Percentiles rank a stretch among this genome's conserved stretches.
Conservation (phyloP, 2,888 invertebrate species). For the Carterocephalus palaemon region DNA sequence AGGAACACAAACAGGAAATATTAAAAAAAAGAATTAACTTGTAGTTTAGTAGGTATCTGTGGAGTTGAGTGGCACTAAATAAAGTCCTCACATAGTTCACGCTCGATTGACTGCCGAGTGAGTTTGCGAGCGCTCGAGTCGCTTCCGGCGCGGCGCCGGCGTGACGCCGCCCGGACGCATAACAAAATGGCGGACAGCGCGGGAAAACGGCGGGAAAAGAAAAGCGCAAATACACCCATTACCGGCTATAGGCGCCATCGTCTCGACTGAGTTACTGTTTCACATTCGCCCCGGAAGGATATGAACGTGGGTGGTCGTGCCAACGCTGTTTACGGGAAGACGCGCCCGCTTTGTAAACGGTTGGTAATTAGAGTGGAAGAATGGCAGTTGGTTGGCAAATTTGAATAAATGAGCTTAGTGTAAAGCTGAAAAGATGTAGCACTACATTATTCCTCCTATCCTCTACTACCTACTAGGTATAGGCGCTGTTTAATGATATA, state of each 20-base stretch:
- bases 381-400: not conserved
- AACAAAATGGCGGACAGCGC: conserved; percentile 42
- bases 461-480: too few species aligned
- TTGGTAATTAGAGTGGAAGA: conserved; percentile 9
- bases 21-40: conserved; percentile 13
- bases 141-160: conserved; percentile 61
- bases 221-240: conserved; percentile 48
- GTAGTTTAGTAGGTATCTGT: conserved; percentile 6
- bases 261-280: conserved; percentile 46
- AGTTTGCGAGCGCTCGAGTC: conserved; percentile 55
- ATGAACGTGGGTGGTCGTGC: conserved; percentile 8
- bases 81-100: conserved; percentile 37
- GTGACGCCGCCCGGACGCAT: conserved; percentile 58
- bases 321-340: conserved; percentile 9
- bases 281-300: conserved; percentile 16
- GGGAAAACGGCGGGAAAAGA: conserved; percentile 41
- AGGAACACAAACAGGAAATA: conserved; percentile 13
- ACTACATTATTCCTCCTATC: too few species aligned
- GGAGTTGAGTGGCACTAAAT: conserved; percentile 20
- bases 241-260: conserved; percentile 37
- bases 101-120: conserved; percentile 51
- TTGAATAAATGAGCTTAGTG: too few species aligned
- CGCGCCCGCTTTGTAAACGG: not conserved
- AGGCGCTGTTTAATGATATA: too few species aligned
- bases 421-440: too few species aligned